Conservation (phyloP, 2,888 invertebrate species). For the Hyalella azteca region DNA sequence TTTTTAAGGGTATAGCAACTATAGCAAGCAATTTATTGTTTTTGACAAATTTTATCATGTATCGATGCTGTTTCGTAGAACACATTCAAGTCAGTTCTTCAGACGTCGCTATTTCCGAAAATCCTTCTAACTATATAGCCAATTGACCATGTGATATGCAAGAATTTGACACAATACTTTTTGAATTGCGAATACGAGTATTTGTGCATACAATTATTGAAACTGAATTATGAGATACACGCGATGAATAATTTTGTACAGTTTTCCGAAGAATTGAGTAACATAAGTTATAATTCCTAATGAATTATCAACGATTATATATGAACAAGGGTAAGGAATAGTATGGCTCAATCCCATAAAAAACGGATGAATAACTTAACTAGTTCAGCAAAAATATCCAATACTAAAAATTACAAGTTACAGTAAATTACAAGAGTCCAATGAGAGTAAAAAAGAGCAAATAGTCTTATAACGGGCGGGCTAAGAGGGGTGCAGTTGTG, state of each 20-base stretch:
- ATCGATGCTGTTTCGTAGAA: no score
- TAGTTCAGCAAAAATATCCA: slow-evolving; percentile 30
- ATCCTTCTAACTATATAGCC: no score
- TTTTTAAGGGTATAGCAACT: not conserved
- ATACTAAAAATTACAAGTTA: slow-evolving; percentile 32
- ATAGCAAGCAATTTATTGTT: no score
- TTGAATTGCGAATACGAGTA: no score
- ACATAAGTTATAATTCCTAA: not conserved
- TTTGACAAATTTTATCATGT: no score
- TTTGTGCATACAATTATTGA: no score
- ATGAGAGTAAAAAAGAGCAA: slow-evolving; percentile 17
- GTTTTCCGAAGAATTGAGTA: not conserved
- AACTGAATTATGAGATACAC: no score
- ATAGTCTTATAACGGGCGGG: slow-evolving; percentile 13
- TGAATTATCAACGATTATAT: not conserved
- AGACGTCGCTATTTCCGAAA: no score
- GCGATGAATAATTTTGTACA: not conserved
- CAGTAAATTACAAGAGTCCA: slow-evolving; percentile 1
- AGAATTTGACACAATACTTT: no score
- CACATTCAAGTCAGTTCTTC: no score
- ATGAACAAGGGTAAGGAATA: slow-evolving; percentile 2
- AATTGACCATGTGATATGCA: no score
- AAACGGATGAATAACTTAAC: not conserved
- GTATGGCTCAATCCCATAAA: slow-evolving; percentile 7
- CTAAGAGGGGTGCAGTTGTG: slow-evolving; percentile 35